Conservation (phyloP, 1,140 invertebrate genomes). For the Drosophila parvula region DNA sequence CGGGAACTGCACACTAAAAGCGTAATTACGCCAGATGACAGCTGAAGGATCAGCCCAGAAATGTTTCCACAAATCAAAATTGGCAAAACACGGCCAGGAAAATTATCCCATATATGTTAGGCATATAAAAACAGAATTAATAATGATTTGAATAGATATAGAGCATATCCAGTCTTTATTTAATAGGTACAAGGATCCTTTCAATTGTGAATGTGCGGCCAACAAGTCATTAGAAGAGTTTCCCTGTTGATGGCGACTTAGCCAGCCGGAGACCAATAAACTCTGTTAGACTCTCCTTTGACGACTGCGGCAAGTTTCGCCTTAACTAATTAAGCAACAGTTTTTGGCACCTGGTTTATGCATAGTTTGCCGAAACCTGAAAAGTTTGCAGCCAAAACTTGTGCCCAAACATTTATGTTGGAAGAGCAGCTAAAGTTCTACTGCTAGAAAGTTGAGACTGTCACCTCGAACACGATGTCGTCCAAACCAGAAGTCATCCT, state of each 20-base stretch:
- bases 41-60: neutral
- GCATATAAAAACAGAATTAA: no score
- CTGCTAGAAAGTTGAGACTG: constrained; percentile 30
- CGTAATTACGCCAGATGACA: constrained; percentile 11
- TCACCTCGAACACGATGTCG: constrained; percentile 15
- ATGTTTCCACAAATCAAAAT: neutral
- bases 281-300: constrained; percentile 9
- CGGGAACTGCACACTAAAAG: constrained; percentile 16
- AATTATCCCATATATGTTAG: no score
- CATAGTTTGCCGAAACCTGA: constrained; percentile 36
- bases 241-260: constrained; percentile 17
- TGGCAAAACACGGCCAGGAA: neutral
- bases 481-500: constrained; percentile 3
- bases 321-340: constrained; percentile 62
- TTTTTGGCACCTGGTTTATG: constrained; percentile 66
- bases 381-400: constrained; percentile 62
- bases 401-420: constrained; percentile 28
- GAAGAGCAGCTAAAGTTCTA: constrained; percentile 10
- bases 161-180: neutral
- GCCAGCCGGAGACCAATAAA: constrained; percentile 35
- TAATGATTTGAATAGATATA: neutral
- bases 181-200: constrained; percentile 4
- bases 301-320: constrained; percentile 13
- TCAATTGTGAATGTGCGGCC: neutral
- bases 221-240: constrained; percentile 12